Base-by-base conservation (phyloP, 1,140 invertebrate genomes). In the Euwallacea similis region DNA sequence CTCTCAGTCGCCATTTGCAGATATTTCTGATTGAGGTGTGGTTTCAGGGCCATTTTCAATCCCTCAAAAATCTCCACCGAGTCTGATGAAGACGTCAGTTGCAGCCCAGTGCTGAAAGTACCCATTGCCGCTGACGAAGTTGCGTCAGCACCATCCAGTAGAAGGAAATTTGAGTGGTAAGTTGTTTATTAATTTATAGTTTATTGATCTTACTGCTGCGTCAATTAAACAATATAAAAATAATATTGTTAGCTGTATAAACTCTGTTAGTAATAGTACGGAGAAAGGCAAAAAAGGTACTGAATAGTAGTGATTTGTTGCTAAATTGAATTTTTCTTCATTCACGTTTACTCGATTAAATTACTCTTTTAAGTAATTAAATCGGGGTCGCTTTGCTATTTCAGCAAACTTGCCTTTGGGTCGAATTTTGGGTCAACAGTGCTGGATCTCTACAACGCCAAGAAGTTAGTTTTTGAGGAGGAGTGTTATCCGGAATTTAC, bases 391-490 rank as follows among this genome's bases (percentile, higher is more conserved):
- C 4, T 33, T 33, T 33, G 21, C 21, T 59, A 42, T 64, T 69
- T 50, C 44, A 69, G 66, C 10, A 56, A 55, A 41, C 33, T 61
- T 16, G 15, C 43, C 11, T 62, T 50, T 16, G 58, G 46, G 10
- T 13, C 66, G 1, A 42, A 54, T 61, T 69, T 69, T 11, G 42
- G 53, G 33, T 43, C 66, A 13, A 9, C 66, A 7, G 58, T 56
- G 11, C 42, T 71, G 54, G 61, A 55, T 13, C 13, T 70, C 44
- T 70, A 64, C 65, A 42, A 10, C n/a, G 42, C 46, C 42, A 21
- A 56, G 66, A 10, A 65, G 42, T 59, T 65, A 9, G 10, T 73
- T 33, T 66, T 50, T 50, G 62, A 73, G 4, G 46, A 43, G 10
- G 44, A 53, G 11, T 42, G 53, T 33, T 61, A 63, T 46, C 10